A percentile compares a stretch with the other conserved stretches of the same genome.
These are phyloP conservation scores for Andrena cerasifolii DNA, from an alignment of 1,140 invertebrate genomes.

Conservation along the genomic window DNA sequence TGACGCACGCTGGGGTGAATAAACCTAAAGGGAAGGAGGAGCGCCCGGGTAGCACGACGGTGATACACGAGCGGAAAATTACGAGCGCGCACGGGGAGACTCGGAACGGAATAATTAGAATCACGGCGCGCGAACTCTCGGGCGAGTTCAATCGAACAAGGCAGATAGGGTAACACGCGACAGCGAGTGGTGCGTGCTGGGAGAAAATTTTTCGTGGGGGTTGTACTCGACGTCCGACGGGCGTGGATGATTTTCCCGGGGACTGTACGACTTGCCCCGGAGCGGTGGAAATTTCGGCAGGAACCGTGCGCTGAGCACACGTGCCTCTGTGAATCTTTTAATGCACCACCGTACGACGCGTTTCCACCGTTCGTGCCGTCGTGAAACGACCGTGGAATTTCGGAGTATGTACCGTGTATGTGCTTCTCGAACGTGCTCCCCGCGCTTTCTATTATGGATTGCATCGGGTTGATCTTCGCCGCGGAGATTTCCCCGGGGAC, in stretches of 20 bases:
- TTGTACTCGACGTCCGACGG: conserved; percentile 19
- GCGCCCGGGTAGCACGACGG: background rate
- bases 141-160: background rate
- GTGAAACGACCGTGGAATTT: too few relatives aligned
- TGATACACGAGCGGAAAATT: conserved; percentile 38
- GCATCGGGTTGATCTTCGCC: background rate
- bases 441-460: too few relatives aligned
- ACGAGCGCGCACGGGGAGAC: background rate
- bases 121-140: background rate
- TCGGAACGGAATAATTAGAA: conserved; percentile 32
- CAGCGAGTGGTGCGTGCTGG: background rate
- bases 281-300: conserved; percentile 45
- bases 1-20: conserved; percentile 58
- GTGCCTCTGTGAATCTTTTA: conserved; percentile 35
- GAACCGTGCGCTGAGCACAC: background rate
- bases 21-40: conserved; percentile 51
- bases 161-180: background rate
- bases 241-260: background rate
- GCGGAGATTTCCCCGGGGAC: background rate
- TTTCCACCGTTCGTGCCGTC: too few relatives aligned
- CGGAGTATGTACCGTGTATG: too few relatives aligned
- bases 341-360: background rate
- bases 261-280: conserved; percentile 44
- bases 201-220: background rate
- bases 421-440: too few relatives aligned